Evolutionary conservation across 2,888 invertebrate species (phyloP), one percentile per base, ranked within the genome.

Genomic region (Latheticus oryzae): DNA sequence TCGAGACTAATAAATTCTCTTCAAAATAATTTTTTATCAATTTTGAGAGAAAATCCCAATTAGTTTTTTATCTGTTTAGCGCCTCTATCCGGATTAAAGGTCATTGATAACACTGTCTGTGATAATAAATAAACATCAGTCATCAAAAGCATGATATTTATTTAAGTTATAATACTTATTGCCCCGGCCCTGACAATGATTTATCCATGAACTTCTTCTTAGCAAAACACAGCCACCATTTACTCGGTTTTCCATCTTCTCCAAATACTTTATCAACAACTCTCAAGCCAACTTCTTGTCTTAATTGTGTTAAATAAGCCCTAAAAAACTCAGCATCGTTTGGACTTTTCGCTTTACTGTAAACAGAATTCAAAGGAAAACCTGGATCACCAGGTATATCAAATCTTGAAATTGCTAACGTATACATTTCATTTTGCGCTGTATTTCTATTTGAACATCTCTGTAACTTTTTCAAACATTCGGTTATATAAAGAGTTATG

Each of bases 151-250:
- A 42, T 15, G n/a, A n/a, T n/a, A n/a, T n/a, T n/a, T n/a, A n/a
- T n/a, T n/a, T n/a, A n/a, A n/a, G n/a, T n/a, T 26, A 11, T 1
- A 24, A 4, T 24, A 35, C 19, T 48, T 23, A 90, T 76, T 91
- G 90, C 28, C 95, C 95, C 1, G 94, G 95, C 0, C 89, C 93
- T 19, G 94, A 90, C 16, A 99, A 82, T 16, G 95, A 95, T 78
- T 98, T 98, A 78, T 99, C 99, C 97, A 99, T 98, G 78, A 99
- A 99, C 85, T 96, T 97, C 86, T 97, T 96, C 77, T 97, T 97
- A 16, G 97, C 92, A 82, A 99, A 99, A 77, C 99, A 99, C 52
- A 97, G 82, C 99, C 99, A 99, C 99, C 99, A 99, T 81, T 99
- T 99, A 76, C 93, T 95, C 4, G 98, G 97, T 74, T 95, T 96